Percentiles rank a stretch among this genome's conserved stretches.
Conservation (phyloP, 2,888 invertebrate species). For the Diogma glabrata region DNA sequence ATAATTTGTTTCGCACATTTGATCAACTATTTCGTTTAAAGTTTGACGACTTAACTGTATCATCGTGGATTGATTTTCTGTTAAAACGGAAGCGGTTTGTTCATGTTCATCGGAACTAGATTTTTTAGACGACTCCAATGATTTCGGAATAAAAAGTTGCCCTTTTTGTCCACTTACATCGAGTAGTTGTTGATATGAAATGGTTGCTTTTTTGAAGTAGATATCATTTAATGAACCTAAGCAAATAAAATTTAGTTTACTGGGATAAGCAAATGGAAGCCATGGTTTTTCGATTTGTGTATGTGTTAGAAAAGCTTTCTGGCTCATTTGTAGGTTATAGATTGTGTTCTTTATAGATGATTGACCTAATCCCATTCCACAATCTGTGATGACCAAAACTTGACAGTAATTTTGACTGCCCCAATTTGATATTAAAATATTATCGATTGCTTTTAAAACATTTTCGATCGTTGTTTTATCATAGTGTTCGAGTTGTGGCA, state of each 20-base stretch:
- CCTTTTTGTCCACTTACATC: slow-evolving; percentile 63
- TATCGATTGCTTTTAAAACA: slow-evolving; percentile 67
- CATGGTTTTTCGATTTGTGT: slow-evolving; percentile 41
- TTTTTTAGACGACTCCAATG: slow-evolving; percentile 28
- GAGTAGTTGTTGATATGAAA: slow-evolving; percentile 60
- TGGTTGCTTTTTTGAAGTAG: slow-evolving; percentile 35
- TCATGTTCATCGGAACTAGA: not conserved
- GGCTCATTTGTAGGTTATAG: slow-evolving; percentile 37
- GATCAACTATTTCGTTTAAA: slow-evolving; percentile 44
- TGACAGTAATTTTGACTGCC: slow-evolving; percentile 78
- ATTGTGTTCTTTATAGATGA: slow-evolving; percentile 50
- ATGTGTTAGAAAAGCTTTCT: slow-evolving; percentile 8
- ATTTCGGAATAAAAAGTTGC: slow-evolving; percentile 45
- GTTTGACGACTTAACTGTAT: slow-evolving; percentile 19
- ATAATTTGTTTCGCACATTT: slow-evolving; percentile 60
- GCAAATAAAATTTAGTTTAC: slow-evolving; percentile 66
- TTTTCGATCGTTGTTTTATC: slow-evolving; percentile 79
- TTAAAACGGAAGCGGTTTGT: not conserved
- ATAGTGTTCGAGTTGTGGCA: slow-evolving; percentile 66
- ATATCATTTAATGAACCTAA: slow-evolving; percentile 53
- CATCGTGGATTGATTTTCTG: too few species aligned
- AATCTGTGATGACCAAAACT: slow-evolving; percentile 65
- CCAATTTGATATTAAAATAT: slow-evolving; percentile 77
- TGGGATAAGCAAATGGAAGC: slow-evolving; percentile 67
- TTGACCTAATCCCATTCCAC: slow-evolving; percentile 54